These are phyloP conservation scores for Gasteruption jaculator DNA, from an alignment of 2,888 invertebrate genomes.

Conservation along the genomic window DNA sequence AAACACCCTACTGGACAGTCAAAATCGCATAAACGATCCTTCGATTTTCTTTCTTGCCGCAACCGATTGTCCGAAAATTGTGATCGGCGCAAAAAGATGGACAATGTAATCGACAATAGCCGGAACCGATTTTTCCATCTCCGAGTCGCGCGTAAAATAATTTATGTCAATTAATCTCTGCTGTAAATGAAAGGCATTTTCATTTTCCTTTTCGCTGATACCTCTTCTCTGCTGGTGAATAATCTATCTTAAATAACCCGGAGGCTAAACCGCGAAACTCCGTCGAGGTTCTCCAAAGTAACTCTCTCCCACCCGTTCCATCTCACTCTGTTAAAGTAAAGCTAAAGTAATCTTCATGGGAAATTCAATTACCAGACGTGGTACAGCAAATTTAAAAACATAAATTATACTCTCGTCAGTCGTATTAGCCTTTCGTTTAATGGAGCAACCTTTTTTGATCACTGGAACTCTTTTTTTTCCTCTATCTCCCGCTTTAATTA, in stretches of 20 bases:
- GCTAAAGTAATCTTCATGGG: constrained; percentile 43
- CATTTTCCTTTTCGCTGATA: constrained; percentile 49
- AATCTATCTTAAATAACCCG: constrained; percentile 50
- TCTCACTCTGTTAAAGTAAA: too few species aligned
- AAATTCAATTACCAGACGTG: constrained; percentile 46
- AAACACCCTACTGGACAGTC: too few species aligned
- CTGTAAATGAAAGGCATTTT: constrained; percentile 46
- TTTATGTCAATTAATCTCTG: constrained; percentile 41
- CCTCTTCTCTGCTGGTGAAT: constrained; percentile 34
- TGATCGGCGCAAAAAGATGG: too few species aligned
- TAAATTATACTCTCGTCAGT: constrained; percentile 39
- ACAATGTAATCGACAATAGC: too few species aligned
- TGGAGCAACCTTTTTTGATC: too few species aligned
- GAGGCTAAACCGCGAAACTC: constrained; percentile 37
- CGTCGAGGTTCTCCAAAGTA: too few species aligned
- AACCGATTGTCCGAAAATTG: too few species aligned
- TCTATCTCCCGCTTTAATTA: constrained; percentile 2
- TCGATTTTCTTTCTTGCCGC: too few species aligned
- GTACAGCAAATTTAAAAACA: constrained; percentile 43
- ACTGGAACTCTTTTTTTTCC: too few species aligned
- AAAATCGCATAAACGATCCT: too few species aligned
- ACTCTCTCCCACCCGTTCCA: too few species aligned
- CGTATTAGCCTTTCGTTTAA: constrained; percentile 36
- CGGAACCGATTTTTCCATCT: too few species aligned
- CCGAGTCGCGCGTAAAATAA: constrained; percentile 27